Base-by-base conservation (phyloP, 2,888 invertebrate genomes). In the Caenorhabditis zanzibari region DNA sequence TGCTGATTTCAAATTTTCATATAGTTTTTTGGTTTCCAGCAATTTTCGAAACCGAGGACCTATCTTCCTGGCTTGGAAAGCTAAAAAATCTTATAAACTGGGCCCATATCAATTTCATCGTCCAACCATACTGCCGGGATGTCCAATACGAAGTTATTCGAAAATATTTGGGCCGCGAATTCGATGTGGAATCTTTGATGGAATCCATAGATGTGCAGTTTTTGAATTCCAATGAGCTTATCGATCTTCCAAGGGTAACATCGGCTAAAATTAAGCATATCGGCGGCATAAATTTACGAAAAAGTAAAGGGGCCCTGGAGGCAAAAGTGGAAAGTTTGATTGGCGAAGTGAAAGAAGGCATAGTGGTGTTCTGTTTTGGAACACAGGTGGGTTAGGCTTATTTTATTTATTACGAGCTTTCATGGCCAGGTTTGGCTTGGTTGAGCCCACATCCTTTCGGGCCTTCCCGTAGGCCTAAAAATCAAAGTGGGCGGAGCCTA, bases 341-440 rank as follows among this genome's bases (percentile, higher is more conserved):
- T 47, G 63, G 63, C 0, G 63, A 28, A 3, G 63, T 63, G 16
- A 63, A 63, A 0, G n/a, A 58, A 12, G 89, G 88, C 28, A 79
- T 77, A 7, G 83, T 89, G 12, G 47, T 89, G 16, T 89, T 89
- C 69, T 86, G 88, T 22, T 89, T 88, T 61, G 89, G 89, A 44
- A 86, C 88, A 1, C 87, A 87, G 68, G 85, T 87, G 14, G 41
- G 75, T 35, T 4, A 14, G n/a, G n/a, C n/a, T n/a, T n/a, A 38
- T 38, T 38, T 38, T 2, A 2, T 12, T 6, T 6, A 12, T 38
- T 38, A 12, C 5, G 38, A 38, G 24, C 32, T 73, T 26, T 2
- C 28, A 49, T n/a, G n/a, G n/a, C n/a, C n/a, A n/a, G n/a, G n/a
- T n/a, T n/a, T n/a, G n/a, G n/a, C n/a, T n/a, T n/a, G n/a, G 19